These are phyloP conservation scores for Hybos culiciformis DNA, from an alignment of 2,888 invertebrate species.

Conservation along the genomic window DNA sequence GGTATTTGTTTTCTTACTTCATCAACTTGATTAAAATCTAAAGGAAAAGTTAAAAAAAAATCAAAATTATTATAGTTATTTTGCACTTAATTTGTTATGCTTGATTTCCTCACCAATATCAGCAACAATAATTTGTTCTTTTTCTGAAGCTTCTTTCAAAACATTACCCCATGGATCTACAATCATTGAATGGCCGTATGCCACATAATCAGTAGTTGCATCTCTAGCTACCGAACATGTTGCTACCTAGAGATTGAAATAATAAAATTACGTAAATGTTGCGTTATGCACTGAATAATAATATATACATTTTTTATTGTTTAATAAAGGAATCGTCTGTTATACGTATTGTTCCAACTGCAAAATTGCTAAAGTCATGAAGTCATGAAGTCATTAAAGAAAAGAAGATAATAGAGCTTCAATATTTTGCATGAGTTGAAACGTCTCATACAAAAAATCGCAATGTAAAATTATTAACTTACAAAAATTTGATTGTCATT, in stretches of 20 bases:
- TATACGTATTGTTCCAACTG: no score
- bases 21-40: conserved; percentile 57
- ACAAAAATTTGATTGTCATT: conserved; percentile 83
- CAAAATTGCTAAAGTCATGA: no score
- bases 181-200: conserved; percentile 78
- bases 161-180: conserved; percentile 70
- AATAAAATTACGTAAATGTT: no score
- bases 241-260: no score
- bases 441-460: no score
- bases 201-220: conserved; percentile 64
- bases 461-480: neutral
- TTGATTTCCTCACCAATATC: conserved; percentile 52
- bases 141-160: conserved; percentile 50
- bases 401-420: no score
- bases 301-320: no score
- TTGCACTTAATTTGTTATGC: neutral
- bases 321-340: no score
- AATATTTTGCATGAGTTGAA: no score
- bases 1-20: conserved; percentile 76
- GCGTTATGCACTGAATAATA: no score
- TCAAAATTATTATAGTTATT: neutral
- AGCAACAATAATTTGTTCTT: conserved; percentile 54
- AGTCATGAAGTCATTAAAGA: no score
- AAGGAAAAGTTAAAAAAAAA: conserved; percentile 4
- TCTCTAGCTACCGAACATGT: conserved; percentile 74